These are phyloP conservation scores for Diploptera punctata DNA, from an alignment of 2,888 invertebrate genomes.

Conservation along the genomic window DNA sequence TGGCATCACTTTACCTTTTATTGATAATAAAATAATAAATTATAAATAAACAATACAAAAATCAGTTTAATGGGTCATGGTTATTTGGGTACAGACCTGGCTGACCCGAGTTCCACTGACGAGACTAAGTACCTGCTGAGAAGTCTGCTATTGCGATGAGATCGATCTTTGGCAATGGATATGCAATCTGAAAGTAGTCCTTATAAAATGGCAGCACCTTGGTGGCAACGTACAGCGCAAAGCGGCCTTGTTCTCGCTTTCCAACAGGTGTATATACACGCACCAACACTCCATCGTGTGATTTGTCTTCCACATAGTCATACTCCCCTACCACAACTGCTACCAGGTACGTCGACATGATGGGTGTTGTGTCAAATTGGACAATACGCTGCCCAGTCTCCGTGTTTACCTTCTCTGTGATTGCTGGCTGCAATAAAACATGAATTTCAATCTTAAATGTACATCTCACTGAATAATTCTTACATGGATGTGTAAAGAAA, in stretches of 20 bases:
- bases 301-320: slow-evolving; percentile 87
- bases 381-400: slow-evolving; percentile 62
- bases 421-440: slow-evolving; percentile 54
- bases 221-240: slow-evolving; percentile 91
- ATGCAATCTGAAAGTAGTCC: slow-evolving; percentile 92
- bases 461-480: too few relatives aligned
- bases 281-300: slow-evolving; percentile 81
- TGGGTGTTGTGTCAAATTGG: slow-evolving; percentile 82
- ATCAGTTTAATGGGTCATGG: too few relatives aligned
- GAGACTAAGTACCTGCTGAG: slow-evolving; percentile 69
- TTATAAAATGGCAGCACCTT: slow-evolving; percentile 93
- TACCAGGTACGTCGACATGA: slow-evolving; percentile 96
- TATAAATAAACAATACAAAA: too few relatives aligned
- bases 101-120: background rate
- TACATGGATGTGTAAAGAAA: too few relatives aligned
- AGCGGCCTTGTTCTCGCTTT: slow-evolving; percentile 89
- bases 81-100: background rate
- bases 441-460: too few relatives aligned
- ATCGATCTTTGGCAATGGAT: slow-evolving; percentile 96
- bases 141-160: slow-evolving; percentile 96
- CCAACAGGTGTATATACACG: slow-evolving; percentile 88
- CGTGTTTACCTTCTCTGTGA: slow-evolving; percentile 46
- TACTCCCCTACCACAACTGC: slow-evolving; percentile 95
- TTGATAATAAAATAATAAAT: too few relatives aligned
- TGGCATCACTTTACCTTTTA: too few relatives aligned